These are phyloP conservation scores for Drosophila niveifrons DNA, from an alignment of 2,888 invertebrate genomes.

Conservation along the genomic window DNA sequence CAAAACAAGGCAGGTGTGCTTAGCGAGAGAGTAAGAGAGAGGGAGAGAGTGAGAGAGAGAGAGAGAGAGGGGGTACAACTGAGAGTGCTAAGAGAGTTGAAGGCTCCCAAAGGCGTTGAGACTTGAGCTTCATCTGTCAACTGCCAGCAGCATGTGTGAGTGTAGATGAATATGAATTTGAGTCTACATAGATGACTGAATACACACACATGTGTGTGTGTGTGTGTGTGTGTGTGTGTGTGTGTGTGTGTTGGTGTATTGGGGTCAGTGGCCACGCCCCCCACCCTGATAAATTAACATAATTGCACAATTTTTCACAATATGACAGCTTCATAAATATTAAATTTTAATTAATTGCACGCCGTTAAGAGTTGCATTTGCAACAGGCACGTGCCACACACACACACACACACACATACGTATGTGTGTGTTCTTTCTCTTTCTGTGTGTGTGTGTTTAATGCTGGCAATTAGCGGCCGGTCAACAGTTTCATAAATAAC, in stretches of 20 bases:
- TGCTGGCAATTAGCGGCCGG: conserved; percentile 54
- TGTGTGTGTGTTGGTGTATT: conserved; percentile 20
- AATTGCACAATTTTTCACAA: conserved; percentile 65
- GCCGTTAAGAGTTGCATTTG: conserved; percentile 47
- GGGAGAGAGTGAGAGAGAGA: neutral
- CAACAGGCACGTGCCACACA: conserved; percentile 20
- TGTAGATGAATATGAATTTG: neutral
- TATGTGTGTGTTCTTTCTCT: neutral
- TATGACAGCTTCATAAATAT: conserved; percentile 73
- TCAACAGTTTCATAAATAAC: conserved; percentile 58
- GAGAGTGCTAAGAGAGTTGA: conserved; percentile 5
- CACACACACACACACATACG: neutral
- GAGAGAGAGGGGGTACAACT: neutral
- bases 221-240: conserved; percentile 13
- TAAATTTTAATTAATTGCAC: conserved; percentile 74
- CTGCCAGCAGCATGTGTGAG: conserved; percentile 7
- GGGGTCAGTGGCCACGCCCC: conserved; percentile 10
- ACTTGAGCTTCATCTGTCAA: conserved; percentile 48
- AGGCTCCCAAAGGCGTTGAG: conserved; percentile 19
- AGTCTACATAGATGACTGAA: neutral
- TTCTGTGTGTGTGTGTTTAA: conserved; percentile 23
- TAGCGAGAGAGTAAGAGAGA: neutral
- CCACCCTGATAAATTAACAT: conserved; percentile 58
- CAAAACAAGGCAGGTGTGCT: neutral
- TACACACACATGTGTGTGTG: conserved; percentile 2